Percentiles rank a stretch among this genome's conserved stretches.
Conservation (phyloP, 2,113 vertebrate genomes). For the Montifringilla adamsi region DNA sequence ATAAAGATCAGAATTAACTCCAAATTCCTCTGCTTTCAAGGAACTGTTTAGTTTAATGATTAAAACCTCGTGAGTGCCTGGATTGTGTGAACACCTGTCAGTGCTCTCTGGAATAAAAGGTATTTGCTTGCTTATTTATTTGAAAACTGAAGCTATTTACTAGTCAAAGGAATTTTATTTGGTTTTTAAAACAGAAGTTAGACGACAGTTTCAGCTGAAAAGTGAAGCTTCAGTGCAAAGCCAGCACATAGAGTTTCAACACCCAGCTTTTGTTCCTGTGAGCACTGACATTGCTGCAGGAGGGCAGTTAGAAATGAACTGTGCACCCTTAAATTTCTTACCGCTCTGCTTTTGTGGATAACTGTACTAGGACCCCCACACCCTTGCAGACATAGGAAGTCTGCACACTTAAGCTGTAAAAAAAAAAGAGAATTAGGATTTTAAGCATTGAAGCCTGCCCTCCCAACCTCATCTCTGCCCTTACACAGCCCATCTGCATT, state of each 20-base stretch:
- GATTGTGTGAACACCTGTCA: constrained; percentile 41
- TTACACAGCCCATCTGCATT: neutral
- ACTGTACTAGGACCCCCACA: neutral
- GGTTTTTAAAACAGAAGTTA: neutral
- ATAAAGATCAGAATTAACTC: neutral
- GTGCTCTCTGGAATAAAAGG: neutral
- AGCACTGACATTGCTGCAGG: neutral
- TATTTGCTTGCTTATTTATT: constrained; percentile 30
- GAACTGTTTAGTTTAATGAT: constrained; percentile 51
- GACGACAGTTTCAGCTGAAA: neutral
- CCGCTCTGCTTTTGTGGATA: neutral
- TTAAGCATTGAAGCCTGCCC: neutral
- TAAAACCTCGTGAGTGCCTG: constrained; percentile 21
- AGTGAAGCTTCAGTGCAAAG: neutral
- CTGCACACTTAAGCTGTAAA: neutral
- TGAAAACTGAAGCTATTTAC: neutral
- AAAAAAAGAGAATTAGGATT: neutral
- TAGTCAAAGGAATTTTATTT: neutral
- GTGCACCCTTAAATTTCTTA: neutral
- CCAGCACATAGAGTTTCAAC: neutral
- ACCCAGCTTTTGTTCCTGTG: neutral
- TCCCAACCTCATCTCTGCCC: neutral
- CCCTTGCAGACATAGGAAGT: neutral
- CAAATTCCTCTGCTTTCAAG: constrained; percentile 47
- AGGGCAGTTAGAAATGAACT: neutral